A percentile compares a stretch with the other conserved stretches of the same genome.
Conservation (phyloP, 2,797 vertebrate genomes). For the Alfaro cultratus region DNA sequence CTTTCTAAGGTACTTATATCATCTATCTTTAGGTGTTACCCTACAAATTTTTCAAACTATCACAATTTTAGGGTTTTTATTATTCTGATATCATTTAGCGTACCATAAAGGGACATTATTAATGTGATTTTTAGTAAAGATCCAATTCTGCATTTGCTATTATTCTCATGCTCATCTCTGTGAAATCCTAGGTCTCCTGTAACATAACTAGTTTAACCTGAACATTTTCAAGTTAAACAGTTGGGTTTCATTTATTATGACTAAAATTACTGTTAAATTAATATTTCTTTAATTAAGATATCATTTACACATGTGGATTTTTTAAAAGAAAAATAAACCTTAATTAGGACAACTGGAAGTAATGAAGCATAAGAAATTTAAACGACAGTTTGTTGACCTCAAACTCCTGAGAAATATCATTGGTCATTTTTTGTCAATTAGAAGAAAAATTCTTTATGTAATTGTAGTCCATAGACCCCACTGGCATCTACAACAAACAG, state of each 20-base stretch:
- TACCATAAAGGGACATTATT: slow-evolving; percentile 43
- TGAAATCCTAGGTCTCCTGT: neutral
- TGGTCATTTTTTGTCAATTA: slow-evolving; percentile 3
- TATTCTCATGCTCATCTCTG: slow-evolving; percentile 16
- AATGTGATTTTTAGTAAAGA: neutral
- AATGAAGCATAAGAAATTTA: neutral
- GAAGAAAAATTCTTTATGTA: neutral
- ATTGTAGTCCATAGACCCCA: neutral
- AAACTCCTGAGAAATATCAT: slow-evolving; percentile 23
- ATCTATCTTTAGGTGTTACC: slow-evolving; percentile 44
- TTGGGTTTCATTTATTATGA: neutral
- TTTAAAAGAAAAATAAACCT: neutral
- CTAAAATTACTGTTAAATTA: neutral
- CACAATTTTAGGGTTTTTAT: slow-evolving; percentile 39
- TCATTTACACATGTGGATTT: neutral
- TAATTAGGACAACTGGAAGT: neutral
- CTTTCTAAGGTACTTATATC: slow-evolving; percentile 41
- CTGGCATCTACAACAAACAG: slow-evolving; percentile 37
- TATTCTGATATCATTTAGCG: slow-evolving; percentile 32
- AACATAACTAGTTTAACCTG: neutral
- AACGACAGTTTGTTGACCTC: slow-evolving; percentile 6
- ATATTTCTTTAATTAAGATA: slow-evolving; percentile 2
- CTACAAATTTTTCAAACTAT: slow-evolving; percentile 41
- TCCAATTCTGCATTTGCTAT: slow-evolving; percentile 9
- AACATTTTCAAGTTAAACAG: neutral